These are phyloP conservation scores for Myxocyprinus asiaticus DNA, from an alignment of 2,113 vertebrate genomes.

Conservation along the genomic window DNA sequence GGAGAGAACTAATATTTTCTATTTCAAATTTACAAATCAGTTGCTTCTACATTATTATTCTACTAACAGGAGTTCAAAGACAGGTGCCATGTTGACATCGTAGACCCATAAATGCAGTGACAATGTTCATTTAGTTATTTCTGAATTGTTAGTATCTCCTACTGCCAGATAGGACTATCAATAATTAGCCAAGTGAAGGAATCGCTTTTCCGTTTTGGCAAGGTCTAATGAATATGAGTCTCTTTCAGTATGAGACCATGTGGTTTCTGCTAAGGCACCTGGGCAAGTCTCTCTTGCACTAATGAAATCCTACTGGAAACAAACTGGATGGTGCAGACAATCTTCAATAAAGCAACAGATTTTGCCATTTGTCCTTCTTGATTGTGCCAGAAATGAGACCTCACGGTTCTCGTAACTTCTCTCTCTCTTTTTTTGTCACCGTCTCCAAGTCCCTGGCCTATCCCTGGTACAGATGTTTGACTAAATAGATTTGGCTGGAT, in stretches of 20 bases:
- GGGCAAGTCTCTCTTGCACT: conserved; percentile 25
- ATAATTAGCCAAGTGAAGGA: conserved; percentile 54
- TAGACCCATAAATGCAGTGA: conserved; percentile 16
- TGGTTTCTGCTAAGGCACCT: conserved; percentile 35
- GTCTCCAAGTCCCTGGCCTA: conserved; percentile 7
- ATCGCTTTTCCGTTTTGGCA: conserved; percentile 51
- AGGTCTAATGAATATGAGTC: conserved; percentile 44
- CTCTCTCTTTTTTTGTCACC: background rate
- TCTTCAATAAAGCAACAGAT: conserved; percentile 40
- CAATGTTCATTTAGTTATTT: conserved; percentile 53
- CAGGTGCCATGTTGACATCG: background rate
- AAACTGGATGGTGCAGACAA: conserved; percentile 15
- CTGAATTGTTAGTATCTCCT: conserved; percentile 48
- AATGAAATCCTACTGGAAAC: conserved; percentile 33
- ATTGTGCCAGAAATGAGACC: conserved; percentile 29
- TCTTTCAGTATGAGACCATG: conserved; percentile 36
- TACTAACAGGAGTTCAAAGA: background rate
- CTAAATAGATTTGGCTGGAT: conserved; percentile 35
- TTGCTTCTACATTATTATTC: background rate
- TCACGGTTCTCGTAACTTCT: background rate
- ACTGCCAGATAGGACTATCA: conserved; percentile 47
- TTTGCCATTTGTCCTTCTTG: conserved; percentile 35
- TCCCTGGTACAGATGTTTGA: conserved; percentile 41
- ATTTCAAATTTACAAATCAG: background rate
- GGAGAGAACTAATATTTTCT: background rate